Conservation (phyloP, 2,113 vertebrate species). For the Taxidea taxus region DNA sequence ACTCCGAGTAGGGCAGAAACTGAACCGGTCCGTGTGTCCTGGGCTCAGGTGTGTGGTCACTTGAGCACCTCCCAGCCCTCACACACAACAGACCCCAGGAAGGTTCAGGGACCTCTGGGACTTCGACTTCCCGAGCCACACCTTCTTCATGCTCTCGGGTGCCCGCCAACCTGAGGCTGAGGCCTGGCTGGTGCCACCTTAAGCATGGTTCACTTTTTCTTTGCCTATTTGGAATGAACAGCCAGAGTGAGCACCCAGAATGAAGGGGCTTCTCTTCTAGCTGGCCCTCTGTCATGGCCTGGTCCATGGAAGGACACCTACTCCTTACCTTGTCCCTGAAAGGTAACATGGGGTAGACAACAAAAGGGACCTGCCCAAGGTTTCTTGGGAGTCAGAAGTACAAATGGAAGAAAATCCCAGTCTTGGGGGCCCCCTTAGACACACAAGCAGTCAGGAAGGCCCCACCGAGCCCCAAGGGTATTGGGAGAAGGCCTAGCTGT, state of each 20-base stretch:
- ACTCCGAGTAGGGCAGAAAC: background rate
- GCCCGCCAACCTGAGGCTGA: background rate
- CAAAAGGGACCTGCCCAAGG: background rate
- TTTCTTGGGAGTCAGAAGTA: background rate
- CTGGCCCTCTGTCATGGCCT: background rate
- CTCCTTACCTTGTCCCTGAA: background rate
- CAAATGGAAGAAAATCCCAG: background rate
- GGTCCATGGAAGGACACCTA: background rate
- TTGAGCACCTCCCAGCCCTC: no score
- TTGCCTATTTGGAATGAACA: background rate
- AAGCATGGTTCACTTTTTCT: background rate
- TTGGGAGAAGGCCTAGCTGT: background rate
- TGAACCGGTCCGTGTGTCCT: background rate
- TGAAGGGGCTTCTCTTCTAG: background rate
- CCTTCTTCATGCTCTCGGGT: background rate
- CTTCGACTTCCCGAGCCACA: background rate
- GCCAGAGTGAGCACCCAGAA: background rate
- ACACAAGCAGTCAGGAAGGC: background rate
- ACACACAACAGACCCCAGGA: background rate
- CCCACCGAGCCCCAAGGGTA: background rate
- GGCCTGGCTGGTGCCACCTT: background rate
- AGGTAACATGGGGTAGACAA: background rate
- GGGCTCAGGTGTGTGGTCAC: background rate
- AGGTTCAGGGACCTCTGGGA: background rate
- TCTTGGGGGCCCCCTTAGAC: background rate